Evolutionary conservation across 2,113 vertebrate genomes (phyloP).

Genomic region (Smithornis capensis): DNA sequence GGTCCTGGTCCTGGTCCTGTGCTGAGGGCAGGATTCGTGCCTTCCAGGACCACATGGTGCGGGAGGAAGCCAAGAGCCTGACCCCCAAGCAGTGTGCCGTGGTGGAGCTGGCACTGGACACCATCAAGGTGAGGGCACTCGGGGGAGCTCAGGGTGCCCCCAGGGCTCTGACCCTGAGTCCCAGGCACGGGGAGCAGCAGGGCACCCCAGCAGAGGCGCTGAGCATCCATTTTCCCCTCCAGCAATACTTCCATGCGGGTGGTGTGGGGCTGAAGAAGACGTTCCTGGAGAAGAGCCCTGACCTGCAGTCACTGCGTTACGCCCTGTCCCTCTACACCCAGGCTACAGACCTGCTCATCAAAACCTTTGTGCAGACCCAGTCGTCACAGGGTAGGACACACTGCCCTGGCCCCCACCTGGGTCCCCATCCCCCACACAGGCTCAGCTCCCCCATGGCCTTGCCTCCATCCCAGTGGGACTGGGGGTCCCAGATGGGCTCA

Average conservation of each 20-base stretch:
- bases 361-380: slow-evolving; percentile 96
- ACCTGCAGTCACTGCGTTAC: slow-evolving; percentile 92
- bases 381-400: slow-evolving; percentile 84
- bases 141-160: fast-evolving
- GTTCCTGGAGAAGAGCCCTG: slow-evolving; percentile 96
- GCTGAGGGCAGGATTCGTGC: background rate
- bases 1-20: background rate
- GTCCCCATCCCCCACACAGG: fast-evolving
- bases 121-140: slow-evolving; percentile 88
- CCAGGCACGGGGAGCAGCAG: fast-evolving
- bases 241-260: slow-evolving; percentile 99
- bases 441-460: background rate
- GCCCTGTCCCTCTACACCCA: slow-evolving; percentile 97
- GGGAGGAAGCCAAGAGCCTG: slow-evolving; percentile 95
- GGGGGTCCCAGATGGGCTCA: background rate
- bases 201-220: background rate
- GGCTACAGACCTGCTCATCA: slow-evolving; percentile 96
- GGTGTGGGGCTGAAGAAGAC: slow-evolving; percentile 98
- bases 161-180: background rate
- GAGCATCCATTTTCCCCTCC: background rate
- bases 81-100: slow-evolving; percentile 96
- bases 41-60: slow-evolving; percentile 94
- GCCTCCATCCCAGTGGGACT: background rate
- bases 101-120: slow-evolving; percentile 94
- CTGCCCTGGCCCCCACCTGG: background rate